Evolutionary conservation across 2,797 vertebrate species (phyloP).

Genomic region (Cirrhinus mrigala): DNA sequence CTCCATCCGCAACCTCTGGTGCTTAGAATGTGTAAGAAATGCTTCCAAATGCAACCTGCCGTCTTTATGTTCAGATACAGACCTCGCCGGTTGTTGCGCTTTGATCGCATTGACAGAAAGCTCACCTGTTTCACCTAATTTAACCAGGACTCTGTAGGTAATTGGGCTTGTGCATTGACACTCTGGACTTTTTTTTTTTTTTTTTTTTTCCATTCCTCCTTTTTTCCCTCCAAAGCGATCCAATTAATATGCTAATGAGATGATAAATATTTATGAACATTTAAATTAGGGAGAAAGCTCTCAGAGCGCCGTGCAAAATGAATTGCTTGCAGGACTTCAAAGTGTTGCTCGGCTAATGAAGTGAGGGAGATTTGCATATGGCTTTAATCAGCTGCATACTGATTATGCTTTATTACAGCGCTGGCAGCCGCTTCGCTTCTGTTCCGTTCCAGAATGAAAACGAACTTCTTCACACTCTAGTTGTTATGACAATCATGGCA

Average conservation of each 20-base stretch:
- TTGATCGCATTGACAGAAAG: constrained; percentile 68
- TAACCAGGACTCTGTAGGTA: constrained; percentile 85
- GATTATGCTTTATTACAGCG: constrained; percentile 99
- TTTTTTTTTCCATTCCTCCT: constrained; percentile 68
- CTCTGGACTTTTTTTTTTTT: constrained; percentile 64
- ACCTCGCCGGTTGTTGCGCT: not conserved
- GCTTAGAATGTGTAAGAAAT: constrained; percentile 1
- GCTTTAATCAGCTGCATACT: constrained; percentile 99
- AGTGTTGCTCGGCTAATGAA: constrained; percentile 98
- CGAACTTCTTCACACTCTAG: constrained; percentile 94
- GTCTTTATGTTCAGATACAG: constrained; percentile 39
- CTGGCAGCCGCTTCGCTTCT: constrained; percentile 99
- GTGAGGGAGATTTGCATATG: constrained; percentile 97
- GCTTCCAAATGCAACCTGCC: constrained; percentile 63
- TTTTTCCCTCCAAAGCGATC: constrained; percentile 86
- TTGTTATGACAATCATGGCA: constrained; percentile 95
- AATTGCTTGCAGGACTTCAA: constrained; percentile 99
- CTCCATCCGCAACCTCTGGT: constrained; percentile 24
- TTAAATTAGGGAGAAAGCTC: constrained; percentile 99
- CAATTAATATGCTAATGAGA: constrained; percentile 99
- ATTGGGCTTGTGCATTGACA: constrained; percentile 74
- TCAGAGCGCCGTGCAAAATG: constrained; percentile 97
- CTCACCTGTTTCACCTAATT: constrained; percentile 85
- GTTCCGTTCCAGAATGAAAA: constrained; percentile 92
- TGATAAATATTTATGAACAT: constrained; percentile 99